Evolutionary conservation across 64 coral and sea anemone genomes (phyloP).

Genomic region (Dendrophyllia cribrosa): DNA sequence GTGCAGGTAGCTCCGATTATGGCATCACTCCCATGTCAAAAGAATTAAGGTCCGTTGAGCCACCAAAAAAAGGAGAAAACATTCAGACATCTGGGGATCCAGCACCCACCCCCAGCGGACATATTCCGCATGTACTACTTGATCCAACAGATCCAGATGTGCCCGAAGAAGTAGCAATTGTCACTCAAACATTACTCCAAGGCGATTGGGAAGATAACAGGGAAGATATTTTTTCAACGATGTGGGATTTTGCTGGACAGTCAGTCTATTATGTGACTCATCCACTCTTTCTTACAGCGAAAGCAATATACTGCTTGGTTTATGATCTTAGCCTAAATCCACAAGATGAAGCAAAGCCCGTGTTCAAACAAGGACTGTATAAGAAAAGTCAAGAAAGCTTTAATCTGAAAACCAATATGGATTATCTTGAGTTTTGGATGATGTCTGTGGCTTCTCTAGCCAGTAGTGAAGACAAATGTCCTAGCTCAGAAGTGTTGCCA

Average conservation of each 20-base stretch:
- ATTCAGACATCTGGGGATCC: too few species aligned
- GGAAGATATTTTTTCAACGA: not conserved
- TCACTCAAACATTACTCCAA: too few species aligned
- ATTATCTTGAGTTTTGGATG: slow-evolving; percentile 63
- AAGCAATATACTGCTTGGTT: not conserved
- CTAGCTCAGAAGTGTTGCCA: not conserved
- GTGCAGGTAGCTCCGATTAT: too few species aligned
- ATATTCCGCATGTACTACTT: too few species aligned
- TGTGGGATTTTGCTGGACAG: slow-evolving; percentile 3
- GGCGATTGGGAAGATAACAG: too few species aligned
- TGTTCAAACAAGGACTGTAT: not conserved
- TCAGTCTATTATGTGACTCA: not conserved
- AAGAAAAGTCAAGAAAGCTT: not conserved
- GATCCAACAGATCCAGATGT: too few species aligned
- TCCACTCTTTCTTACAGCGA: not conserved
- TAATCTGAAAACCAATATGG: slow-evolving; percentile 25
- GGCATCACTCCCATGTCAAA: too few species aligned
- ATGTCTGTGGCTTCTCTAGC: slow-evolving; percentile 36
- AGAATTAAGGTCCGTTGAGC: too few species aligned
- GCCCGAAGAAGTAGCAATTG: too few species aligned
- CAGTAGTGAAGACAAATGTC: too few species aligned
- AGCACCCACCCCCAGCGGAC: too few species aligned
- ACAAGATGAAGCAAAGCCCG: not conserved
- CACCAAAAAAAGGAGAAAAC: too few species aligned
- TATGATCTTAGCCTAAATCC: not conserved